Conservation (phyloP, 2,113 vertebrate species). For the Limnothrissa miodon region DNA sequence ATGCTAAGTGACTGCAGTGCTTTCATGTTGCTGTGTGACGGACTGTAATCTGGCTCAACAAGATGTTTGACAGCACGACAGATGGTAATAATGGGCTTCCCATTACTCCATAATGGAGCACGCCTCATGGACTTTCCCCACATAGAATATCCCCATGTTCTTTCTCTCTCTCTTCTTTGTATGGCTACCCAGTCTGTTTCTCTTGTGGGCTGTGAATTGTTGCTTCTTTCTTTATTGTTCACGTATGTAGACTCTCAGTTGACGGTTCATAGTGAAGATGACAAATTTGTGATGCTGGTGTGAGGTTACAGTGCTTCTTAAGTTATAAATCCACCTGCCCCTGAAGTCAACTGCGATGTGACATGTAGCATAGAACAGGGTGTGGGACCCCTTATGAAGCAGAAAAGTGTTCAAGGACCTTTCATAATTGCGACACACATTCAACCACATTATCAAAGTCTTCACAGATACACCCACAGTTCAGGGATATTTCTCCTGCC, state of each 20-base stretch:
- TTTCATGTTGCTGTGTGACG: background rate
- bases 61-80: slow-evolving; percentile 23
- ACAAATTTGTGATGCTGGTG: background rate
- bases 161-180: background rate
- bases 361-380: too few relatives aligned
- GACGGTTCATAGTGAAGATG: background rate
- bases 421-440: too few relatives aligned
- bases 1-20: background rate
- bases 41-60: background rate
- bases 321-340: background rate
- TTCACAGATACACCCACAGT: too few relatives aligned
- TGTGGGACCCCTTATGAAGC: too few relatives aligned
- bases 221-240: background rate
- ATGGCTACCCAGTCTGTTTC: background rate
- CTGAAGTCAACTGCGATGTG: background rate
- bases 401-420: too few relatives aligned
- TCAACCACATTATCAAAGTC: too few relatives aligned
- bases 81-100: slow-evolving; percentile 3
- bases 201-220: background rate
- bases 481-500: too few relatives aligned
- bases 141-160: background rate
- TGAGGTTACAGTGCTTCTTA: background rate
- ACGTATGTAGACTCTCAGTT: background rate
- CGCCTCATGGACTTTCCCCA: background rate
- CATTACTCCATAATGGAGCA: background rate